Percentiles rank a stretch among this genome's conserved stretches.
Conservation (phyloP, 1,140 invertebrate species). For the Temnothorax longispinosus region DNA sequence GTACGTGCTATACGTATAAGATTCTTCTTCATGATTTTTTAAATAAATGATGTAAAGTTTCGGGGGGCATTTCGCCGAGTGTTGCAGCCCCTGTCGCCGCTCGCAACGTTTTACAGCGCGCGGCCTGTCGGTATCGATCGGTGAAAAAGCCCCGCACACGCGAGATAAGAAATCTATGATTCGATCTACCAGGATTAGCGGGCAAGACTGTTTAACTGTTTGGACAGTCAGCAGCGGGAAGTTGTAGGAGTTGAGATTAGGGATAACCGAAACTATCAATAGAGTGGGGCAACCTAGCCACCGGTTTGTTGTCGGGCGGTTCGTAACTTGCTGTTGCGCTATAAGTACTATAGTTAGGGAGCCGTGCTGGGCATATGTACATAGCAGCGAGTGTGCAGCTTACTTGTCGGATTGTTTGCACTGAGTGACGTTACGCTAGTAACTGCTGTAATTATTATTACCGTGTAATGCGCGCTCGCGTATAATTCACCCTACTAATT, state of each 20-base stretch:
- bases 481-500: conserved; percentile 37
- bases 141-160: conserved; percentile 27
- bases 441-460: conserved; percentile 60
- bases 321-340: conserved; percentile 49
- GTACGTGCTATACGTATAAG: neutral
- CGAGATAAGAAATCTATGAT: conserved; percentile 51
- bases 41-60: neutral
- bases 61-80: neutral
- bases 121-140: conserved; percentile 14
- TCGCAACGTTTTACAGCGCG: conserved; percentile 8
- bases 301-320: conserved; percentile 53
- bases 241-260: conserved; percentile 58
- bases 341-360: conserved; percentile 54
- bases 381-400: conserved; percentile 21
- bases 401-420: conserved; percentile 56
- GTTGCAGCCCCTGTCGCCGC: neutral
- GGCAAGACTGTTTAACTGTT: conserved; percentile 56
- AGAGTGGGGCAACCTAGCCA: conserved; percentile 54
- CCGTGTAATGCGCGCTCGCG: conserved; percentile 19
- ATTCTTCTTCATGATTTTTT: neutral
- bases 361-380: conserved; percentile 26
- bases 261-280: conserved; percentile 63
- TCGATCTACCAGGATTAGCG: conserved; percentile 44
- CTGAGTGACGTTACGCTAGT: conserved; percentile 44
- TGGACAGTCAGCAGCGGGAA: conserved; percentile 55